Evolutionary conservation across 1,140 invertebrate species (phyloP).

Genomic region (Zaprionus nigranus): DNA sequence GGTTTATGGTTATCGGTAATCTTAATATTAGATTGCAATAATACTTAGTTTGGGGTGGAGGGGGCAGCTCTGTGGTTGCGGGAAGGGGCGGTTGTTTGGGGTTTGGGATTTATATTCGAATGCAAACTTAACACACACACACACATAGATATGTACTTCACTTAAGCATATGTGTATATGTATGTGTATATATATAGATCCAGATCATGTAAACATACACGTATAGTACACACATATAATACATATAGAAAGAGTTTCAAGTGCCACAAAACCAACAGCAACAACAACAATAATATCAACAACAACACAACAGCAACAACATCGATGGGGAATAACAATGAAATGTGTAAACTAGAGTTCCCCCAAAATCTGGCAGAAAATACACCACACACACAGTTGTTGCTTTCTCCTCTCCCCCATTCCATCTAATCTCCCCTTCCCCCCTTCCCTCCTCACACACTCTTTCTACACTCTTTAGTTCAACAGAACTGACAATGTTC

Average conservation of each 20-base stretch:
- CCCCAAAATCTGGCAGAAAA: neutral
- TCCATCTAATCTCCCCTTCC: too few species aligned
- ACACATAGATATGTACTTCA: constrained; percentile 19
- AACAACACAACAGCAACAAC: constrained; percentile 1
- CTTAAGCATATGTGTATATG: neutral
- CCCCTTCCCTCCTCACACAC: neutral
- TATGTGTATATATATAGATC: neutral
- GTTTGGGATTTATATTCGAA: neutral
- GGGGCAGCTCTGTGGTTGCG: neutral
- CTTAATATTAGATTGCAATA: constrained; percentile 28
- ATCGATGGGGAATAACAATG: neutral
- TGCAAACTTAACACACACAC: constrained; percentile 4
- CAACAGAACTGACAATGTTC: constrained; percentile 41
- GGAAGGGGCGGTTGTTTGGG: neutral
- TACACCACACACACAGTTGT: neutral
- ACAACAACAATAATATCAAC: neutral
- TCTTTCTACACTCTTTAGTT: constrained; percentile 10
- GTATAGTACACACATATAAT: constrained; percentile 4
- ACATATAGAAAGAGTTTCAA: neutral
- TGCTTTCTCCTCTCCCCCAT: too few species aligned
- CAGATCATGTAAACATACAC: neutral
- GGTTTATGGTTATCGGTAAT: constrained; percentile 23
- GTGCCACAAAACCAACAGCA: neutral
- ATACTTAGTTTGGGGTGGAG: neutral
- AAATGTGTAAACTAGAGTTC: constrained; percentile 6